phyloP scores from a whole-genome alignment of 1,140 invertebrate genomes.

The Ganaspis sp. region DNA sequence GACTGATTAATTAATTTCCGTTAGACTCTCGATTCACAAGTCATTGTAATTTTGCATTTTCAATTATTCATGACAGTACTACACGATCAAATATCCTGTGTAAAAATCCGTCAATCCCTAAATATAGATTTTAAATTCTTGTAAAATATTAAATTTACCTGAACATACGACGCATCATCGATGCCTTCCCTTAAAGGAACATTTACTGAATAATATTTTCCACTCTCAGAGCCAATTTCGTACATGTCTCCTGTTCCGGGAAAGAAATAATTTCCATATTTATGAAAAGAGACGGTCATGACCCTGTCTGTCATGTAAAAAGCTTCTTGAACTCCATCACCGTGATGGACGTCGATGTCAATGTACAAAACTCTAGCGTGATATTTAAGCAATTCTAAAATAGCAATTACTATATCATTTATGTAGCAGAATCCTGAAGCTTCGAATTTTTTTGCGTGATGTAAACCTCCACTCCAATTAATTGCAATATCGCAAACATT shows the following conservation, averaged over 20 bases:
- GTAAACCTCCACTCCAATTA: constrained; percentile 99
- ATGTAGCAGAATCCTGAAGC: constrained; percentile 98
- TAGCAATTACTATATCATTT: constrained; percentile 99
- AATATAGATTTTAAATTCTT: no score
- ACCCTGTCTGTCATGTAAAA: constrained; percentile 99
- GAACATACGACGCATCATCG: constrained; percentile 94
- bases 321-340: constrained; percentile 99
- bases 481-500: constrained; percentile 97
- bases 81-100: no score
- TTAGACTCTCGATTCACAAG: no score
- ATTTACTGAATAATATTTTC: constrained; percentile 96
- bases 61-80: no score
- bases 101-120: no score
- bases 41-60: no score
- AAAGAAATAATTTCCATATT: constrained; percentile 99
- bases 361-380: constrained; percentile 98
- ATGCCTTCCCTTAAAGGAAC: constrained; percentile 98
- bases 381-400: constrained; percentile 96
- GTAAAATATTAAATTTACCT: constrained; percentile 65
- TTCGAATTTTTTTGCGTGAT: constrained; percentile 99
- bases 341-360: constrained; percentile 99
- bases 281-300: constrained; percentile 99
- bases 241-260: constrained; percentile 99
- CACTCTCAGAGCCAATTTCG: constrained; percentile 94
- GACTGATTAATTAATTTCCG: no score